A percentile compares a stretch with the other conserved stretches of the same genome.
Conservation (phyloP, 2,113 vertebrate genomes). For the Nyctereutes procyonoides region DNA sequence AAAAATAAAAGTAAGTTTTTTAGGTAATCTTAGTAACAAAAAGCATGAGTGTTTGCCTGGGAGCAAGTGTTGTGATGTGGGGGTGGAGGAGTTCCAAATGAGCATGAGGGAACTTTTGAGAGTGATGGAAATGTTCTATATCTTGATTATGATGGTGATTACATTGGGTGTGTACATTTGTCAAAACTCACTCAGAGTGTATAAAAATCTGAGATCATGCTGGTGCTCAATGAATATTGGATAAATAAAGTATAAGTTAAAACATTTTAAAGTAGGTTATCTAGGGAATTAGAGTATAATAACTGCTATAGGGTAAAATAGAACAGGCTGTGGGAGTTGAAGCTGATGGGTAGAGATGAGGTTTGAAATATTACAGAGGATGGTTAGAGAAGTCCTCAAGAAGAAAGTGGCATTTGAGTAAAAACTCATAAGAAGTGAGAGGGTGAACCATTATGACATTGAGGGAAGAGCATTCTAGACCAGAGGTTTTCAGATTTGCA, state of each 20-base stretch:
- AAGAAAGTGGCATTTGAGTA: not conserved
- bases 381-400: not conserved
- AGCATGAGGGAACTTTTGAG: not conserved
- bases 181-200: not conserved
- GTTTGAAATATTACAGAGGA: not conserved
- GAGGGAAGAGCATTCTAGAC: not conserved
- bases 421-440: not conserved
- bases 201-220: not conserved
- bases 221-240: not conserved
- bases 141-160: not conserved
- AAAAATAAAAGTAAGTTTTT: too few relatives aligned
- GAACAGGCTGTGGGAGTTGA: not conserved
- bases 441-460: not conserved
- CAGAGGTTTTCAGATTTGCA: not conserved
- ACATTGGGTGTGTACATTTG: not conserved
- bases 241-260: not conserved
- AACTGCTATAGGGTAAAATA: not conserved
- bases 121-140: not conserved
- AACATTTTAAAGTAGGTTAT: not conserved
- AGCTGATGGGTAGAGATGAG: not conserved
- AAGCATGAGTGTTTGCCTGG: not conserved
- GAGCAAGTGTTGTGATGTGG: not conserved
- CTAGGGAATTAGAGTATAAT: not conserved
- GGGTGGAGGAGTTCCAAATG: not conserved
- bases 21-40: not conserved